Base-by-base conservation (phyloP, 1,140 invertebrate species). In the Antheraea pernyi region DNA sequence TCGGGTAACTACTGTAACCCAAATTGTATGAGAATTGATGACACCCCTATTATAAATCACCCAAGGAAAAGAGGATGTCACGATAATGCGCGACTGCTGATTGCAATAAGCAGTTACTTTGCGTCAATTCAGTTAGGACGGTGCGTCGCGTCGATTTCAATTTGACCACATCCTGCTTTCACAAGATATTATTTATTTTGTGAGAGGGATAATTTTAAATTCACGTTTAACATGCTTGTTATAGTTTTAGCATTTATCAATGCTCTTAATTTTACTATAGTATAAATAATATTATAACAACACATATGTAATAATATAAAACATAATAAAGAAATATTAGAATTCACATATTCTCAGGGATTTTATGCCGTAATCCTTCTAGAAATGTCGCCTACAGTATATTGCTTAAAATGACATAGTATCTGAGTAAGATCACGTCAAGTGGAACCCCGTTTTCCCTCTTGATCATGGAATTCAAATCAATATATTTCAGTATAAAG, bases 161-260 rank as follows among this genome's bases (percentile, higher is more conserved):
- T 90, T 90, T 85, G 83, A 84, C 80, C 73, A 80, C 88, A 89
- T 91, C 89, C 86, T 89, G 84, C 82, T 89, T 89, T 91, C 86
- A 83, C 82, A 82, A 85, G 81, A 86, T 84, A 83, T 83, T 83
- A 80, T 84, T 69, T 84, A 84, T 86, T 83, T 79, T 65, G 74
- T 74, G 77, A 79, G 79, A 83, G 82, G 80, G 67, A 70, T 76
- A 73, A 77, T 82, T 87, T 79, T 83, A 71, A 72, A 70, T 76
- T 74, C 67, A 67, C 6, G 19, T 22, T 16, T 60, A 18, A 19
- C 19, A 60, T 8, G 19, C 19, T 7, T 30, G 10, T 3, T 16
- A 60, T 11, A 22, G 7, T 60, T 60, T 0, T 18, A 8, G 13
- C 18, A 60, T 22, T 19, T 60, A 9, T 42, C 7, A 7, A 42